Evolutionary conservation across 2,888 invertebrate species (phyloP), one percentile per base, ranked within the genome.

Genomic region (Tetanocera ferruginea): DNA sequence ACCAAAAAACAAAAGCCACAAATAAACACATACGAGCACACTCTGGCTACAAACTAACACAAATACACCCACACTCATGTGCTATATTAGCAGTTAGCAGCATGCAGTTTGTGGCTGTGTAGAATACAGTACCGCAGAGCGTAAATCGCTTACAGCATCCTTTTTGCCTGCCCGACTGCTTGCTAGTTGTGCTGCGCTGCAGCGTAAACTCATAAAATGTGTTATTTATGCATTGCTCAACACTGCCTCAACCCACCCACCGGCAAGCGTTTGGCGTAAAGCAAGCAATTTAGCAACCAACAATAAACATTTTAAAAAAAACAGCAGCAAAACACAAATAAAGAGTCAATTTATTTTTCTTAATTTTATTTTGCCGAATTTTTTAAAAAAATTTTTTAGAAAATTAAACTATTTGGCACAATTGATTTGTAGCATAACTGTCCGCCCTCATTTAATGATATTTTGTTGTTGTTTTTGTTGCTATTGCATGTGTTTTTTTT

Each of bases 1-100:
- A 81, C 81, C 76, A 77, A 81, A 80, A 70, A 81, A 76, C 62
- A 34, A 72, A 77, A 78, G 75, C 71, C 78, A 37, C 74, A 76
- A 70, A 73, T 78, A 81, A 81, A 79, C 81, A 83, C 78, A 79
- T 80, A 72, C 25, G 34, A 64, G 74, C 25, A 34, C 76, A 76
- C 31, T 49, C 77, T 77, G 5, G 17, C 55, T 34, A 37, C 23
- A 43, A n/a, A 51, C 34, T 28, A 5, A 37, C 43, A 5, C 19
- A 55, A 6, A 23, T 14, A 17, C 66, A 76, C 57, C 67, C 69
- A 69, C 51, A 49, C 51, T 25, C 25, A 43, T 43, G 43, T 43
- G 43, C 1, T 43, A 14, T 43, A 43, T 14, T 2, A 43, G 43
- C 43, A 43, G 43, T 43, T 43, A 34, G 37, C 64, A 17, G 2